Base-by-base conservation (phyloP, 2,888 invertebrate genomes). In the Caradrina kadenii region DNA sequence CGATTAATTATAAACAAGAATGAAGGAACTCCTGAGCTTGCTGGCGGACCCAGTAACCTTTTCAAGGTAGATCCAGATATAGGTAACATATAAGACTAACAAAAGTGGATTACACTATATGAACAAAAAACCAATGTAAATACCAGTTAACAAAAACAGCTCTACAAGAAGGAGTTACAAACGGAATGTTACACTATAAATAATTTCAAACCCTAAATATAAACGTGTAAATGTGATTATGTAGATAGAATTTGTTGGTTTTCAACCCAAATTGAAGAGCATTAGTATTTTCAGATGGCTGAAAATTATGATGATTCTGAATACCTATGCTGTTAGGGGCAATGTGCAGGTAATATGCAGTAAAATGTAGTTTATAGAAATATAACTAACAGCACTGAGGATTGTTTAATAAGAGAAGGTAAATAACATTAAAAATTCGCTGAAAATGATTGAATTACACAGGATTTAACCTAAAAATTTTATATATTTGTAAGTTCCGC, bases 221-320 rank as follows among this genome's bases (percentile, higher is more conserved):
- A 87, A 87, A 83, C 61, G 80, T 87, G 88, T 88, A 89, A 85
- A 88, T 89, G 88, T 89, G 89, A 87, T 90, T 85, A 82, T 87
- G 89, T 89, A 84, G 83, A 85, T 84, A 83, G 79, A 70, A 79
- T 49, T 71, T 54, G 59, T 67, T 65, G 21, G 62, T 56, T 74
- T 63, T 74, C 52, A 71, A 52, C 61, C 61, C 49, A 76, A 67
- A 74, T 61, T 62, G 17, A 49, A 50, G 61, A 75, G 31, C 62
- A 70, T 73, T 81, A 72, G 63, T 73, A 84, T 82, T 85, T 82
- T 73, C 76, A 76, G 56, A 0, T 15, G 45, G 59, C 68, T 70
- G 67, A 61, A 67, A 74, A 77, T 73, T 63, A 69, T 73, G 68
- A 68, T 78, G 72, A 59, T 72, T 84, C 67, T 76, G 31, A 60